A percentile compares a stretch with the other conserved stretches of the same genome.
Evolutionary conservation across 2,888 invertebrate genomes (phyloP).

Genomic region (Polyploca ridens): DNA sequence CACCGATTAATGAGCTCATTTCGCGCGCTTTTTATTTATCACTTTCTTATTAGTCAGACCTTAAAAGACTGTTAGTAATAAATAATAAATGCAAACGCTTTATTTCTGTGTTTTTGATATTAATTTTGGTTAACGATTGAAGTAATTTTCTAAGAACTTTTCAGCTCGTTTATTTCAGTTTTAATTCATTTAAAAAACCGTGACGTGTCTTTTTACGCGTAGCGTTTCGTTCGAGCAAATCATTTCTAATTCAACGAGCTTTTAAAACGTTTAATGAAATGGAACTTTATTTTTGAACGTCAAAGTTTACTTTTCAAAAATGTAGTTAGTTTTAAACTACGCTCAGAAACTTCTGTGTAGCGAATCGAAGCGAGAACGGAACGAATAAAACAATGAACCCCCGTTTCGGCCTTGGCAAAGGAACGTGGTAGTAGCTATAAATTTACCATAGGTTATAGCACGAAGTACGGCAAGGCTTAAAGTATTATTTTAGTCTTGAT

Average conservation of each 20-base stretch:
- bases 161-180: conserved; percentile 13
- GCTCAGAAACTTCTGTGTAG: conserved; percentile 31
- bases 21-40: conserved; percentile 74
- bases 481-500: neutral
- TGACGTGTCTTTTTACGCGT: conserved; percentile 20
- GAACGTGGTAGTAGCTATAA: conserved; percentile 9
- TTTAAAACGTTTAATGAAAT: conserved; percentile 24
- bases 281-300: conserved; percentile 29
- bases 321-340: conserved; percentile 11
- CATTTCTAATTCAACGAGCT: conserved; percentile 25
- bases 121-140: conserved; percentile 34
- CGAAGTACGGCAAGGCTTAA: too few relatives aligned
- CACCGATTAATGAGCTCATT: conserved; percentile 74
- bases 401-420: conserved; percentile 40
- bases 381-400: conserved; percentile 61
- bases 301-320: conserved; percentile 16
- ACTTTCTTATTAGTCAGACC: conserved; percentile 57
- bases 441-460: conserved; percentile 1
- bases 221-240: conserved; percentile 38
- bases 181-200: conserved; percentile 13
- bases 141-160: conserved; percentile 29
- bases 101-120: conserved; percentile 48
- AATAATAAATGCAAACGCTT: conserved; percentile 33
- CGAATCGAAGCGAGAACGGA: conserved; percentile 50
- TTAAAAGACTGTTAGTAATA: conserved; percentile 42